These are phyloP conservation scores for Carassius gibelio DNA, from an alignment of 2,113 vertebrate genomes.

Conservation along the genomic window DNA sequence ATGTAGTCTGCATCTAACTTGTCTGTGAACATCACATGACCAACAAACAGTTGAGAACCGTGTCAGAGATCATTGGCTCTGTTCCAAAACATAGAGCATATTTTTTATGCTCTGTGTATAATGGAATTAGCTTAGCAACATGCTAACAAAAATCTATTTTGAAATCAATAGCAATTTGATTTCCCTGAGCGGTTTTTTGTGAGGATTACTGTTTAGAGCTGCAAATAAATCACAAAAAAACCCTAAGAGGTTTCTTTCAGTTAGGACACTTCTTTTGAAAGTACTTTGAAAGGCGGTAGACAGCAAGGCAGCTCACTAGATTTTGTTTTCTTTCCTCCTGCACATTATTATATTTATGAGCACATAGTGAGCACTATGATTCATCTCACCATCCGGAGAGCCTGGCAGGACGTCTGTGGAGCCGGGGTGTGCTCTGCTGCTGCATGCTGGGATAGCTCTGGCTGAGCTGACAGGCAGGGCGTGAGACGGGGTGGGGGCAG, in stretches of 20 bases:
- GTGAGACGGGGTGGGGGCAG: slow-evolving; percentile 50
- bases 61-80: not conserved
- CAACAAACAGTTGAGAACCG: not conserved
- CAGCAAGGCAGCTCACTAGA: not conserved
- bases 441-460: slow-evolving; percentile 57
- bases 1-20: slow-evolving; percentile 97
- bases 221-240: not conserved
- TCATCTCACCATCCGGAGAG: slow-evolving; percentile 80
- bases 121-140: not conserved
- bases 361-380: not conserved
- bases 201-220: not conserved
- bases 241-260: not conserved
- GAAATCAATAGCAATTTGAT: not conserved
- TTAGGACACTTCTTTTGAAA: not conserved
- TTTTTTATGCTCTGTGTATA: not conserved
- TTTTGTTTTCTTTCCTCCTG: not conserved
- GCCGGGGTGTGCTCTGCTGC: slow-evolving; percentile 68
- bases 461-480: slow-evolving; percentile 42
- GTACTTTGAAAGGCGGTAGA: not conserved
- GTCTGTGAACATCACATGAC: slow-evolving; percentile 74
- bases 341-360: slow-evolving; percentile 10
- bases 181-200: not conserved
- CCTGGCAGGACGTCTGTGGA: slow-evolving; percentile 69
- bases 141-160: not conserved
- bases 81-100: too few species aligned